Percentiles rank a stretch among this genome's conserved stretches.
These are phyloP conservation scores for Mus spretus DNA, from an alignment of 2,797 vertebrate species.

Conservation along the genomic window DNA sequence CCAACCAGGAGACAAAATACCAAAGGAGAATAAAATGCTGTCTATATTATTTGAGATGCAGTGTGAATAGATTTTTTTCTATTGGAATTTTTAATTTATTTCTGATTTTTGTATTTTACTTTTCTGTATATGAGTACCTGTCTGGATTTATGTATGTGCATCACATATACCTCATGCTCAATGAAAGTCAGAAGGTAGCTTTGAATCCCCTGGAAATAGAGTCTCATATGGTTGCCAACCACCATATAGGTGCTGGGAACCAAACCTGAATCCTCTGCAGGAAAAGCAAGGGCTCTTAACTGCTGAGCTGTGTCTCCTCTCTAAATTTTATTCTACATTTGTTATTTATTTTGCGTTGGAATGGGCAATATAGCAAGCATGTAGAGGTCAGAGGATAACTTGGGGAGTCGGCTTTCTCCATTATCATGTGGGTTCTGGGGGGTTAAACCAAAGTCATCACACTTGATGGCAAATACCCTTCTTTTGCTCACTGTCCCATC, in stretches of 20 bases:
- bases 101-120: background rate
- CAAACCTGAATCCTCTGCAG: background rate
- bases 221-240: background rate
- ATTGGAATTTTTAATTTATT: background rate
- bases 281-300: background rate
- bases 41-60: conserved; percentile 65
- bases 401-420: background rate
- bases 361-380: background rate
- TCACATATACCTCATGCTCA: background rate
- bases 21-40: background rate
- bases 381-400: background rate
- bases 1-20: conserved; percentile 37
- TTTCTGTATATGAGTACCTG: background rate
- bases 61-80: background rate
- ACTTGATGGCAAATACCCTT: no score
- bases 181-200: background rate
- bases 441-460: background rate
- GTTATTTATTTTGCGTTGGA: background rate
- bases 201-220: background rate
- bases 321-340: background rate
- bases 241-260: background rate
- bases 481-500: background rate
- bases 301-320: background rate
- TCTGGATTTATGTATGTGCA: background rate
- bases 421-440: background rate